These are phyloP conservation scores for Diglossa cyanea DNA, from an alignment of 2,797 vertebrate species.

Conservation along the genomic window DNA sequence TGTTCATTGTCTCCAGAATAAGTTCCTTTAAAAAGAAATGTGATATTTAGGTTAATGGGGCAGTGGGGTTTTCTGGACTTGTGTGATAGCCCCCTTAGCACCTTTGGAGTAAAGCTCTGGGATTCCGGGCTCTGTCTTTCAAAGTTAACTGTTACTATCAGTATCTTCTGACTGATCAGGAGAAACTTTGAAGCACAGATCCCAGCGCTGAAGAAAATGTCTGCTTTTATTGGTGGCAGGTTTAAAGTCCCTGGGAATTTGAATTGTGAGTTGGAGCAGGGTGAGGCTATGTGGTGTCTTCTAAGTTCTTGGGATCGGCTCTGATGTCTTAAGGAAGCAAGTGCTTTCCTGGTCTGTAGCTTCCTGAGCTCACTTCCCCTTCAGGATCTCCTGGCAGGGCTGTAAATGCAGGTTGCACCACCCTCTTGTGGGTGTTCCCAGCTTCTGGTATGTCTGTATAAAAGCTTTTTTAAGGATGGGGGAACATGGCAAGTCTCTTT, in stretches of 20 bases:
- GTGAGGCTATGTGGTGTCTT: background rate
- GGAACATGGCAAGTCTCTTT: background rate
- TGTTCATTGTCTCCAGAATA: background rate
- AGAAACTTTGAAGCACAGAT: fast-evolving
- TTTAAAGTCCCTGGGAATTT: background rate
- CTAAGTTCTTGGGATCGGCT: background rate
- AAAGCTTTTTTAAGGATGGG: background rate
- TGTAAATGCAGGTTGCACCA: background rate
- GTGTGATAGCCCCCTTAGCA: background rate
- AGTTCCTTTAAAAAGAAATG: background rate
- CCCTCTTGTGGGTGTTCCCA: background rate
- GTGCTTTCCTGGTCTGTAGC: background rate
- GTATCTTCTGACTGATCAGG: background rate
- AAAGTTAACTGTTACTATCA: background rate
- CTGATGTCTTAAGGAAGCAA: background rate
- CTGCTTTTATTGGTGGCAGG: background rate
- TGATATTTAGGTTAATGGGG: background rate
- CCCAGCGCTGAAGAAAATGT: background rate
- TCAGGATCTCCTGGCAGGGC: background rate
- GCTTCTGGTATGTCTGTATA: background rate
- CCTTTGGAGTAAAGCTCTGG: background rate
- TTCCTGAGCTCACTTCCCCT: background rate
- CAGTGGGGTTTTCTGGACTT: background rate
- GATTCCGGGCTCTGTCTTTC: background rate
- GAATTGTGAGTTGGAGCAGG: background rate